A percentile compares a stretch with the other conserved stretches of the same genome.
phyloP scores from a whole-genome alignment of 2,113 vertebrate genomes.

The Chaenocephalus aceratus region DNA sequence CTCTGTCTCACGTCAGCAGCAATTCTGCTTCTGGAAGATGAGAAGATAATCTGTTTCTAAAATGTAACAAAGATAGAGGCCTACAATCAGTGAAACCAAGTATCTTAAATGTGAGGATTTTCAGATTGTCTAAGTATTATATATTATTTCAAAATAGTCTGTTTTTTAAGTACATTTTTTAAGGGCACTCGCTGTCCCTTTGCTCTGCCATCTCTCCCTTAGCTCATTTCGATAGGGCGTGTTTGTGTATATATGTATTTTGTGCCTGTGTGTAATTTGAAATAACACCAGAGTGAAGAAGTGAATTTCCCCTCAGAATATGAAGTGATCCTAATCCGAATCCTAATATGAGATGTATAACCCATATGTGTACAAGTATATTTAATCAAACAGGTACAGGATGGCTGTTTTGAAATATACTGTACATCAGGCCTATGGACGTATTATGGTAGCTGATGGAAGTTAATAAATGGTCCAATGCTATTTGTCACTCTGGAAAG shows the following conservation, averaged over 20 bases:
- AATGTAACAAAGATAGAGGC: background rate
- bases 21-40: constrained; percentile 9
- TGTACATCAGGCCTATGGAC: background rate
- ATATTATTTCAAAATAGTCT: background rate
- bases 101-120: background rate
- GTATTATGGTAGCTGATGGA: background rate
- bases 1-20: background rate
- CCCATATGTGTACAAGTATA: background rate
- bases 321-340: background rate
- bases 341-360: background rate
- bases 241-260: too few species aligned
- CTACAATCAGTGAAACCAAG: background rate
- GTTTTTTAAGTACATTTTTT: too few species aligned
- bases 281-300: too few species aligned
- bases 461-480: too few species aligned
- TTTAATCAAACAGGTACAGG: background rate
- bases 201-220: too few species aligned
- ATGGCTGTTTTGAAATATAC: background rate
- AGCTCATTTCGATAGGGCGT: too few species aligned
- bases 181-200: too few species aligned
- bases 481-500: too few species aligned
- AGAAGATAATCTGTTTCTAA: background rate
- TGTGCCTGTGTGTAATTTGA: too few species aligned
- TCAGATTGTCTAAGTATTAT: background rate
- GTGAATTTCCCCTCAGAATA: too few species aligned